Evolutionary conservation across 2,888 invertebrate genomes (phyloP), one percentile per base, ranked within the genome.

Genomic region (Reticulitermes lucifugus): DNA sequence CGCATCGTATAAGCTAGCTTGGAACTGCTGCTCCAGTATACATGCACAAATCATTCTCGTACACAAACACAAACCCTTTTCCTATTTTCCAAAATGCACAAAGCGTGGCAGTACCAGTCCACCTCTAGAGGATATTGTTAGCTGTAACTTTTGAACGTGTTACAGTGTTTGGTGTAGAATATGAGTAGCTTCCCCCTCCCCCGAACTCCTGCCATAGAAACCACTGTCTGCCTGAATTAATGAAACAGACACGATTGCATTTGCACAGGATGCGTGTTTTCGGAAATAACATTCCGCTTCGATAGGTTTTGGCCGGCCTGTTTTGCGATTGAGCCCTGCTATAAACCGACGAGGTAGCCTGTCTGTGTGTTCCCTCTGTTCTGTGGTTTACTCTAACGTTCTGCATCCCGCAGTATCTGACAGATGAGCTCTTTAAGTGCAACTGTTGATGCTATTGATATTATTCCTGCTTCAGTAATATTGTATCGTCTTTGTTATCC

Each of bases 221-320:
- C 81, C 81, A 81, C 81, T 81, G 81, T 80, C 81, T 81, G 81
- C 70, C 80, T 85, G 85, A 73, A 82, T 82, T 85, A 82, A 85
- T 82, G 85, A 85, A 85, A 85, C 85, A 75, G 82, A 82, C 82
- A 73, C 81, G 85, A 85, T 85, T 85, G 85, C 85, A 75, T 85
- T 85, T 85, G 85, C 81, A 85, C 85, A 85, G 60, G 60, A 70
- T 71, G 85, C 86, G 75, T 86, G 86, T 86, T 86, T 86, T 85
- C 85, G 84, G 86, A 86, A 85, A 86, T 86, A 85, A 85, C 86
- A 84, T 85, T 86, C 85, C 84, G 85, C 85, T 84, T 83, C 75
- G 85, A 73, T 85, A 75, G 85, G 70, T 82, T 81, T 43, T 81
- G 81, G 65, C 81, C 81, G 65, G 81, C 41, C 46, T 46, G 43